Evolutionary conservation across 2,113 vertebrate genomes (phyloP).

Genomic region (Forbesichthys papilliferus): DNA sequence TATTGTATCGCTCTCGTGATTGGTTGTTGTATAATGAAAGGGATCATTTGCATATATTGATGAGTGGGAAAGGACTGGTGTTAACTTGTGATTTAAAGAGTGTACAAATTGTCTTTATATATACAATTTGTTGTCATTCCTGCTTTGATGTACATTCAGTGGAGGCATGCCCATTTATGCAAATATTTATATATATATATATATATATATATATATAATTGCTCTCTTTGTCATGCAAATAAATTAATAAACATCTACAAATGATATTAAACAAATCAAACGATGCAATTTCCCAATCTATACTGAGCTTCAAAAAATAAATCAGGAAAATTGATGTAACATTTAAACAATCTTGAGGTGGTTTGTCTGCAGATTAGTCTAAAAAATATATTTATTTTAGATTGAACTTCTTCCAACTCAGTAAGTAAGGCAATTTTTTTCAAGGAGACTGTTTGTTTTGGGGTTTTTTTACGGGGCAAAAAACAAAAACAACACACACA

Average conservation of each 20-base stretch:
- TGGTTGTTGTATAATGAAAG: constrained; percentile 18
- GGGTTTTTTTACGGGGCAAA: constrained; percentile 11
- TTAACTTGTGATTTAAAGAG: constrained; percentile 24
- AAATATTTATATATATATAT: constrained; percentile 55
- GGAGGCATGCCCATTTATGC: constrained; percentile 72
- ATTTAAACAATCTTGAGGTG: constrained; percentile 4
- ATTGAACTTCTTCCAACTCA: constrained; percentile 65
- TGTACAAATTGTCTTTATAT: constrained; percentile 29
- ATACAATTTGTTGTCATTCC: constrained; percentile 61
- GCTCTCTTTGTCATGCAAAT: constrained; percentile 69
- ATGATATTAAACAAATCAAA: constrained; percentile 69
- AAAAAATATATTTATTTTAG: constrained; percentile 38
- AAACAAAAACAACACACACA: constrained; percentile 52
- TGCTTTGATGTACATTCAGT: constrained; percentile 54
- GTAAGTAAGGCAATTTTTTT: constrained; percentile 72
- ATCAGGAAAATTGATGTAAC: constrained; percentile 22
- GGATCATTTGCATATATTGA: constrained; percentile 32
- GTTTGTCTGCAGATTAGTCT: constrained; percentile 12
- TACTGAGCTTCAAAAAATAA: constrained; percentile 39
- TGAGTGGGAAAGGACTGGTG: constrained; percentile 22
- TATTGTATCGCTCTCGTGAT: constrained; percentile 20
- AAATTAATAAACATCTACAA: constrained; percentile 65
- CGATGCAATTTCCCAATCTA: constrained; percentile 42
- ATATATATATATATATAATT: constrained; percentile 50
- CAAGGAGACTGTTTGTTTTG: constrained; percentile 71